These are phyloP conservation scores for Coregonus suidteri DNA, from an alignment of 2,797 vertebrate genomes.

Conservation along the genomic window DNA sequence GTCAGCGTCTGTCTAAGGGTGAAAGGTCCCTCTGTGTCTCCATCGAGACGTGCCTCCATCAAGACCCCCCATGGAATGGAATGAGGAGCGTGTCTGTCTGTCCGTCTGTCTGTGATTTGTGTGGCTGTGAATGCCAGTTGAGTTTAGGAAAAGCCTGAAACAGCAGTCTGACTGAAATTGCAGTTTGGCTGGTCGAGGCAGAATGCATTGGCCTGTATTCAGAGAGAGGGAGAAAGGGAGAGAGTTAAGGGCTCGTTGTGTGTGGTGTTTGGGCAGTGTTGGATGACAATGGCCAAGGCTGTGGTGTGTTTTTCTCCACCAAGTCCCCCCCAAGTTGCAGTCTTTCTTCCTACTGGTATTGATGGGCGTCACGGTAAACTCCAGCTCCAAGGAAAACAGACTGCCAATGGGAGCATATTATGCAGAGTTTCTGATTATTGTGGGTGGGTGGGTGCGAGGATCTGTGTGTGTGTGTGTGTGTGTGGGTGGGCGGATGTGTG, in stretches of 20 bases:
- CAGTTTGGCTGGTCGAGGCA: background rate
- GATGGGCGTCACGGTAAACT: background rate
- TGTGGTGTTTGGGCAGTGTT: background rate
- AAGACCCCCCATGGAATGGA: constrained; percentile 58
- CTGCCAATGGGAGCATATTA: background rate
- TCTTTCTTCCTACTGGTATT: background rate
- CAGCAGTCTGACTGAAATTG: background rate
- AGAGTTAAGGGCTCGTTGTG: background rate
- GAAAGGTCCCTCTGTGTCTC: constrained; percentile 50
- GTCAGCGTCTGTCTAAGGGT: too few relatives aligned
- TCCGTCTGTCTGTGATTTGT: constrained; percentile 13
- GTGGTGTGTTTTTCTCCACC: background rate
- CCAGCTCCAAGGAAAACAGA: background rate
- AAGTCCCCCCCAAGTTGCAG: background rate
- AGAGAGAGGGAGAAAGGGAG: background rate
- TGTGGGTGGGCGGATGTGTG: background rate
- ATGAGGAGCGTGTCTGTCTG: constrained; percentile 40
- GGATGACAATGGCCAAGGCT: background rate
- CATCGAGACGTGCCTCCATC: constrained; percentile 41
- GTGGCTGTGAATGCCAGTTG: background rate
- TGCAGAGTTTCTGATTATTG: background rate
- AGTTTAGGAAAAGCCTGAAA: background rate
- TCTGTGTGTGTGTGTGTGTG: background rate
- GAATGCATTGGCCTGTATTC: background rate
- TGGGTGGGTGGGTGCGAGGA: background rate